Evolutionary conservation across 37 sponge, comb jelly and placozoan species (phyloP).

Genomic region (Geodia barretti): DNA sequence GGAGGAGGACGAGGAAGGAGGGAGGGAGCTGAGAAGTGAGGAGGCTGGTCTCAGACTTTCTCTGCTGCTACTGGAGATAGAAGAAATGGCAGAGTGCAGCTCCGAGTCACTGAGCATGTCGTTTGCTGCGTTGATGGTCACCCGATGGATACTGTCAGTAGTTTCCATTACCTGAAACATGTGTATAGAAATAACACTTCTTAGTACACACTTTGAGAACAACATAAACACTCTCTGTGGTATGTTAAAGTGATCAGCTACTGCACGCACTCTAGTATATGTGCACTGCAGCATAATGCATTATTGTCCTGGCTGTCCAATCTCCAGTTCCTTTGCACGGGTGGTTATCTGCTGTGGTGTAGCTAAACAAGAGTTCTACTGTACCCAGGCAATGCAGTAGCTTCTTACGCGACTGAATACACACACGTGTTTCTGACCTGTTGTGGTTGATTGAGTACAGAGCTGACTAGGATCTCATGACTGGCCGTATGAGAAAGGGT

Average conservation of each 20-base stretch:
- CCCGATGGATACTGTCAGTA: neutral
- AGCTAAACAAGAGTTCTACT: too few relatives aligned
- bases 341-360: too few relatives aligned
- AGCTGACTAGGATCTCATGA: neutral
- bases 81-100: neutral
- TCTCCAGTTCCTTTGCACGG: too few relatives aligned
- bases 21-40: neutral
- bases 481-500: neutral
- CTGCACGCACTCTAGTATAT: neutral
- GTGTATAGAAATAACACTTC: neutral
- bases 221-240: slow-evolving; percentile 4
- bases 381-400: too few relatives aligned
- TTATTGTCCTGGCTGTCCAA: too few relatives aligned
- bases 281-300: neutral
- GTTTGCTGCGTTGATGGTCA: neutral
- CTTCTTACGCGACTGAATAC: too few relatives aligned
- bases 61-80: neutral
- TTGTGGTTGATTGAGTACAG: neutral
- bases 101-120: neutral
- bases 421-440: too few relatives aligned
- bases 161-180: too few relatives aligned
- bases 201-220: neutral
- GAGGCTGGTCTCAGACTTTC: neutral
- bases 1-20: neutral
- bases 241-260: slow-evolving; percentile 16